Base-by-base conservation (phyloP, 2,113 vertebrate species). In the Sapajus apella region DNA sequence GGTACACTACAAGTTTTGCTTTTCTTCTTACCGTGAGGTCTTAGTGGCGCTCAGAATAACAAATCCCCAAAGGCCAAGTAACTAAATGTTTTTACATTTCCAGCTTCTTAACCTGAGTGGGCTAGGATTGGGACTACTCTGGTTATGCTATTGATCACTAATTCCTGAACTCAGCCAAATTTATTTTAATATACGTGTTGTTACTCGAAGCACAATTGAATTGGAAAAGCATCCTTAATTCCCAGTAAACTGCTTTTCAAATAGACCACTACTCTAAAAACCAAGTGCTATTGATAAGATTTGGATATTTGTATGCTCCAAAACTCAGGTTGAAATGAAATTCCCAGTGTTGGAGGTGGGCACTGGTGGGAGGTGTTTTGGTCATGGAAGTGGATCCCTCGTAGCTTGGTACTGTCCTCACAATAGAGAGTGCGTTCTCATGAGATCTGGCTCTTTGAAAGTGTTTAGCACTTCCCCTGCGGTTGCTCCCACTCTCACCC, bases 91-190 rank as follows among this genome's bases (percentile, higher is more conserved):
- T 76, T 43, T 35, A 23, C 13, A 4, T 93, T 87, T 40, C 17
- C 18, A 75, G 11, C 35, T 87, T 81, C 23, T 80, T 87, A 73
- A 50, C 25, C 2, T 37, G 56, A 5, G 1, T 37, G 1, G n/a
- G 9, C 5, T 4, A 64, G 32, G 2, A 43, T 40, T 32, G 9
- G 0, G 1, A 3, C 21, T 77, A 55, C 21, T n/a, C 40, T 17
- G 23, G 6, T 32, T 81, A 11, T 64, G 17, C 0, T 9, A 35
- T 37, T 68, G 25, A 37, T 6, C 23, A 64, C 35, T 32, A 6
- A 75, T 35, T 18, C 1, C n/a, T 45, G 35, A 90, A 20, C 18
- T 76, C 14, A 86, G 45, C 10, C 47, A 73, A 13, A 43, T 91
- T 87, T 68, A 93, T 58, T 37, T 10, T 93, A 61, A 30, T 7